Base-by-base conservation (phyloP, 2,797 vertebrate genomes). In the Syngnathus acus region DNA sequence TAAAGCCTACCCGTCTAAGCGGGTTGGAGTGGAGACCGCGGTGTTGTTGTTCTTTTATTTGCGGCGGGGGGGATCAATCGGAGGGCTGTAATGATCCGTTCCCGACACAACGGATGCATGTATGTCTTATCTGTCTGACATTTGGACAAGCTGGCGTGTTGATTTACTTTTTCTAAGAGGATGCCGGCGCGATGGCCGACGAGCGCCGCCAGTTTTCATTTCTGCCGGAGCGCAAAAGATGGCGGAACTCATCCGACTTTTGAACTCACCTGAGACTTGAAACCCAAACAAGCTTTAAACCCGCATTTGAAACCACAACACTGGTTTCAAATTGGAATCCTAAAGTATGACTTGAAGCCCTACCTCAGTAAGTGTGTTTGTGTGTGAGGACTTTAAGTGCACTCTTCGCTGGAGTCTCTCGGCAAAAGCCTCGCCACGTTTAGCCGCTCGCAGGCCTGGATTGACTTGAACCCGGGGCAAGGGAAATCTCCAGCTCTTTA, bases 1-100 rank as follows among this genome's bases (percentile, higher is more conserved):
- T 54, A 65, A 90, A 90, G 90, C 86, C 88, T 72, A 68, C 71
- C 67, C n/a, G 78, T 77, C 80, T 86, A 79, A 88, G 82, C 87
- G 40, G 40, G 2, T 14, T 6, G 2, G 10, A 14, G 4, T 45
- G n/a, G 50, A 21, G 50, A 51, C 50, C 3, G 19, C n/a, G 23
- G n/a, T 21, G 50, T 53, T 45, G 19, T 14, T 43, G 1, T 45
- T 23, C 60, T 62, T n/a, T 23, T 42, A 43, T 23, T 45, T 45
- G n/a, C 40, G 57, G 4, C 4, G 10, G 39, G 59, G 40, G 40
- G 21, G 19, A 6, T 32, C 53, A 14, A 26, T 26, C 2, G 5
- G 21, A 26, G 13, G 13, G 26, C 26, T 57, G 23, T 57, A 32
- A 32, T 57, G 23, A 32, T 57, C 54, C 54, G 8, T 37, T 43